phyloP scores from a whole-genome alignment of 2,888 invertebrate species.

The Phyllotreta cruciferae region DNA sequence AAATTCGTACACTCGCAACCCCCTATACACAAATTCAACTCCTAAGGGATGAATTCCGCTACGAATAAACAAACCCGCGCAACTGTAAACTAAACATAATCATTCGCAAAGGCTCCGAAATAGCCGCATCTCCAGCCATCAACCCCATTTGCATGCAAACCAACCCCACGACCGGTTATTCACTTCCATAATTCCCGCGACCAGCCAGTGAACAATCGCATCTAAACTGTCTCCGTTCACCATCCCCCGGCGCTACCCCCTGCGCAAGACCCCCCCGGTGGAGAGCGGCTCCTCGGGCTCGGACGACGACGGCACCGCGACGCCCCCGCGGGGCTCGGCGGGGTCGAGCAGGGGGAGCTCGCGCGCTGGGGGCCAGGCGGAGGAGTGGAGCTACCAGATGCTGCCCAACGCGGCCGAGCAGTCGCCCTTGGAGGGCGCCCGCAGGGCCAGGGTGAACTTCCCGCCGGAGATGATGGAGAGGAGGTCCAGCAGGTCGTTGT shows the following conservation, averaged over 20 bases:
- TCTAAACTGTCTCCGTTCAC: background rate
- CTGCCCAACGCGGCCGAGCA: conserved; percentile 56
- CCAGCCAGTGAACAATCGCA: too few relatives aligned
- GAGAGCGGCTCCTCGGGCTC: conserved; percentile 2
- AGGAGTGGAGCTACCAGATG: conserved; percentile 57
- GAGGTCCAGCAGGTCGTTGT: conserved; percentile 59
- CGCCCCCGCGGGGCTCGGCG: background rate
- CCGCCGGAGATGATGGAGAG: conserved; percentile 65
- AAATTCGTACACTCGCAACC: too few relatives aligned
- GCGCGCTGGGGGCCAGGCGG: conserved; percentile 39
- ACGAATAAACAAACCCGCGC: too few relatives aligned
- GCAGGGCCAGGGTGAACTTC: conserved; percentile 72
- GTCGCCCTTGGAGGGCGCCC: conserved; percentile 43
- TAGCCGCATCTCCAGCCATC: too few relatives aligned
- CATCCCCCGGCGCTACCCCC: background rate
- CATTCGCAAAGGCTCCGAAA: too few relatives aligned
- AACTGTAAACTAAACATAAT: too few relatives aligned
- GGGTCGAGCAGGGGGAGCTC: conserved; percentile 48
- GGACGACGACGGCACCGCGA: background rate
- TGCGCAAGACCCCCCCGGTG: background rate
- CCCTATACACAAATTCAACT: too few relatives aligned
- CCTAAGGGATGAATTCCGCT: too few relatives aligned
- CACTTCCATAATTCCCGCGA: too few relatives aligned
- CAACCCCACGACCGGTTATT: too few relatives aligned
- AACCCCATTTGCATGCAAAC: too few relatives aligned